Percentiles rank a stretch among this genome's conserved stretches.
Conservation (phyloP, 1,140 invertebrate species). For the Drosophila mojavensis region DNA sequence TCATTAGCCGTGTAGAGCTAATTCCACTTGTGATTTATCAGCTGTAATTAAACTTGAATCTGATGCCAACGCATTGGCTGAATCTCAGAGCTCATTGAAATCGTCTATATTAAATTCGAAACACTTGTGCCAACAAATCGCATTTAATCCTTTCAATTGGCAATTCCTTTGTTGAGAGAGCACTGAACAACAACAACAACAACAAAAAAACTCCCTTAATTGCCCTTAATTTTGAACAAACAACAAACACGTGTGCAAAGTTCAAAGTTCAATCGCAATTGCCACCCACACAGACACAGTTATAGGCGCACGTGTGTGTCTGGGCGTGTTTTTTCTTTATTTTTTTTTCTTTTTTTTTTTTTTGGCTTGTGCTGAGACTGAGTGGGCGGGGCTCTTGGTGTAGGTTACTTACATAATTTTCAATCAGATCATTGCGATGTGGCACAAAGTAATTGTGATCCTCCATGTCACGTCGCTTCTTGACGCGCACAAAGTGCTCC, state of each 20-base stretch:
- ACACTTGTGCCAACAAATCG: constrained; percentile 21
- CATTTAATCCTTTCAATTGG: constrained; percentile 33
- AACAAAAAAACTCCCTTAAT: constrained; percentile 20
- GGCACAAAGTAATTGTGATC: constrained; percentile 98
- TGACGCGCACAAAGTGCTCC: constrained; percentile 97
- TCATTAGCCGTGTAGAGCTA: neutral
- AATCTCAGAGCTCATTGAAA: neutral
- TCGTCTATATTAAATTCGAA: neutral
- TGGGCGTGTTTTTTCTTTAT: neutral
- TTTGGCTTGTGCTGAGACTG: neutral
- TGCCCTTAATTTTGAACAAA: constrained; percentile 48
- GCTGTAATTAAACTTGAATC: constrained; percentile 35
- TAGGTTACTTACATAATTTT: constrained; percentile 93
- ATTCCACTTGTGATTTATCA: neutral
- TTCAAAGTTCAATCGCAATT: constrained; percentile 47
- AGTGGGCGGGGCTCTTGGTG: neutral
- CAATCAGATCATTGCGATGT: constrained; percentile 95
- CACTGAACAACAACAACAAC: neutral
- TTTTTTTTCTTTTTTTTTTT: neutral
- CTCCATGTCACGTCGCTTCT: constrained; percentile 96
- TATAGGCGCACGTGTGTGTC: neutral
- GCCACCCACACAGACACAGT: constrained; percentile 1
- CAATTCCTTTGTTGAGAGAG: constrained; percentile 15
- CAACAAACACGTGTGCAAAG: constrained; percentile 33
- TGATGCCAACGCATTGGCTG: neutral